Evolutionary conservation across 2,888 invertebrate genomes (phyloP), one percentile per base, ranked within the genome.

Genomic region (Tortrix viridana): DNA sequence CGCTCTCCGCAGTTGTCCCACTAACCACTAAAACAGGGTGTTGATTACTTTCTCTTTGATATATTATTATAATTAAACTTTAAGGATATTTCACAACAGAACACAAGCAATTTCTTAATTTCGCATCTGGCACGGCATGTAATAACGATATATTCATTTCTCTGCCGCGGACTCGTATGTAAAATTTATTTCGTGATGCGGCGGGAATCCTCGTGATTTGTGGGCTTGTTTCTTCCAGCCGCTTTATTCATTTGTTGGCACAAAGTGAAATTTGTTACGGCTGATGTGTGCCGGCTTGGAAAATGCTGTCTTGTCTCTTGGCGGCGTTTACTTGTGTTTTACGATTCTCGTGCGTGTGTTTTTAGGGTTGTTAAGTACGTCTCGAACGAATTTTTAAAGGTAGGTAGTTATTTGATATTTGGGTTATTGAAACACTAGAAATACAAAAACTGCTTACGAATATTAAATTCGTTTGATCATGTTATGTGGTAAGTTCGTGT

Each of bases 251-350:
- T 63, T 58, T 63, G 63, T 58, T 58, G 63, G 53, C 58, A 44
- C 53, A 63, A 63, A 63, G 63, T 63, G 58, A 63, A 63, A 63
- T 63, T 58, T 63, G 63, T 58, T 63, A 18, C 38, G 57, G 57
- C 47, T 53, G 57, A 63, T 58, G 58, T 57, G 52, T 56, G 38
- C 46, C 52, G 52, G 44, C 22, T 56, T 52, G 37, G 52, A 22
- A 37, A 52, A 56, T 23, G 56, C 49, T 61, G 38, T 44, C 60
- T 54, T 41, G 44, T 55, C 60, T 49, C 32, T 44, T 49, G 32
- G 43, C 48, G 37, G 18, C 18, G 49, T 56, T 56, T 44, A 19
- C 32, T 26, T 50, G 48, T 22, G 41, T 49, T 26, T 18, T 43
- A 32, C 9, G 2, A 23, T 49, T 49, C 18, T 18, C 43, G 18